Base-by-base conservation (phyloP, 2,888 invertebrate genomes). In the Spilarctia lutea region DNA sequence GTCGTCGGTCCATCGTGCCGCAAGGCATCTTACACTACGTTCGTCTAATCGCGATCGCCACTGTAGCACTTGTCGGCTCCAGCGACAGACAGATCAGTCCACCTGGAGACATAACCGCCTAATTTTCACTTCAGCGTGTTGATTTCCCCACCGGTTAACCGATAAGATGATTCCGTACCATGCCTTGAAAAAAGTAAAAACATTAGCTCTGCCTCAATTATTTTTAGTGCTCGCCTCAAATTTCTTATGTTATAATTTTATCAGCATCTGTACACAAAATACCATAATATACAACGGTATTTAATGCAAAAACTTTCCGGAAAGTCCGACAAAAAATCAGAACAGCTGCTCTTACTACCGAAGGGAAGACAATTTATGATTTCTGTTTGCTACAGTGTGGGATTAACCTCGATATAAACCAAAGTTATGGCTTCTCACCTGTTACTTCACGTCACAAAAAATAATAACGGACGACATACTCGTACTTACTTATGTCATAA, bases 371-470 rank as follows among this genome's bases (percentile, higher is more conserved):
- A 82, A 79, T 82, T 82, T 82, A 82, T 79, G 80, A 83, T 72
- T 68, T 74, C 73, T 73, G 73, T 79, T 77, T 76, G 79, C 78
- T 75, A 74, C 76, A 79, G 74, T 75, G 72, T n/a, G 63, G 73
- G 82, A 79, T 79, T 83, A 77, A 71, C 74, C 74, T 70, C 27
- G 66, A 71, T 68, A 77, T 82, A 81, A 75, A 79, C 75, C 71
- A 16, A 71, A 76, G 73, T 82, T 81, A 83, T 72, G 72, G 71
- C 65, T 30, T 73, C 35, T 77, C 71, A 83, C 83, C 84, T 81
- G 82, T 82, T 82, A 81, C 79, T 76, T 79, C 76, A 78, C 70
- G 72, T 65, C 56, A 70, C 52, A 78, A 81, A 82, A 82, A 81
- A 83, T 83, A 83, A 83, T 83, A 82, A 79, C 75, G 63, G 65